Percentiles rank a stretch among this genome's conserved stretches.
Conservation (phyloP, 1,140 invertebrate species). For the Camponotus pennsylvanicus region DNA sequence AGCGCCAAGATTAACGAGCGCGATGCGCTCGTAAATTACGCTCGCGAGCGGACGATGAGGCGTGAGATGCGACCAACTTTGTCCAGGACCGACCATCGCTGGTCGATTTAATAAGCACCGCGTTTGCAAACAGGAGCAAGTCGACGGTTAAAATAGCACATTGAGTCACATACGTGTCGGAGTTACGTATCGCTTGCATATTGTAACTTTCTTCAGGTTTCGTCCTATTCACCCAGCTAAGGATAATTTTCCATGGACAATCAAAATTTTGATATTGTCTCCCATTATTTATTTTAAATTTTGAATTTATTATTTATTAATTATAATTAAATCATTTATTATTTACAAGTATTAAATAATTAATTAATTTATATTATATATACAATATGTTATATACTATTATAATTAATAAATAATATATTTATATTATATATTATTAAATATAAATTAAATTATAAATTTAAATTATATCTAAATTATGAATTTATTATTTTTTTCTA, state of each 20-base stretch:
- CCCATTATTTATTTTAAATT: not conserved
- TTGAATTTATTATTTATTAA: too few relatives aligned
- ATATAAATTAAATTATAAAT: not conserved
- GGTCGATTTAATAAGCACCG: not conserved
- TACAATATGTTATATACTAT: too few relatives aligned
- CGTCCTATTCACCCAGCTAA: not conserved
- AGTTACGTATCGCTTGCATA: not conserved
- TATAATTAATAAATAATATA: too few relatives aligned
- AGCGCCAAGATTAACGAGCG: constrained; percentile 54
- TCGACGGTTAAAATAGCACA: not conserved
- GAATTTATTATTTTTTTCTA: not conserved
- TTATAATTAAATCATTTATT: too few relatives aligned
- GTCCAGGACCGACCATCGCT: constrained; percentile 9
- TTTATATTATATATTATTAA: too few relatives aligned
- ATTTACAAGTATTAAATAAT: too few relatives aligned
- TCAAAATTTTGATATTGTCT: too few relatives aligned
- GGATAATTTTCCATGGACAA: too few relatives aligned
- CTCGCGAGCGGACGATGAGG: constrained; percentile 36
- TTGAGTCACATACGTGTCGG: not conserved
- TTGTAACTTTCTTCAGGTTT: not conserved
- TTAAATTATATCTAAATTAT: too few relatives aligned
- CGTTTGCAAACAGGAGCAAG: not conserved
- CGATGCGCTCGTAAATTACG: constrained; percentile 50
- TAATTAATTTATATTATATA: too few relatives aligned
- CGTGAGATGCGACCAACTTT: constrained; percentile 38